Conservation (phyloP, 2,797 vertebrate species). For the Thripadectes ignobilis region DNA sequence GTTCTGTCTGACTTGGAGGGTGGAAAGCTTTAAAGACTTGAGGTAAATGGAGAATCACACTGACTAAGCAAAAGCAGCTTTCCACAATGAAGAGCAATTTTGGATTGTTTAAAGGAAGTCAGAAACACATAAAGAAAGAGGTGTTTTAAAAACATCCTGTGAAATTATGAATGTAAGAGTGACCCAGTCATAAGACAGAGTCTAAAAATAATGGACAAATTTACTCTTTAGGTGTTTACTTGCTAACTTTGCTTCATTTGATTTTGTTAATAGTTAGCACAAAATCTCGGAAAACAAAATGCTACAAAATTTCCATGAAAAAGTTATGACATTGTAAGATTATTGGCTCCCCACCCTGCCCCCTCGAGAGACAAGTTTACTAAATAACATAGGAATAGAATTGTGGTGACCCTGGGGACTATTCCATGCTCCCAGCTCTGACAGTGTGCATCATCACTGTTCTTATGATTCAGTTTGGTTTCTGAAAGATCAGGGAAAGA, state of each 20-base stretch:
- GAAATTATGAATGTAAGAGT: not conserved
- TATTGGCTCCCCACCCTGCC: no score
- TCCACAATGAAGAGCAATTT: not conserved
- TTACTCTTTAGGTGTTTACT: not conserved
- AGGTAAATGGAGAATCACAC: not conserved
- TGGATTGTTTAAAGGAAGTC: not conserved
- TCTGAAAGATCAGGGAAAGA: not conserved
- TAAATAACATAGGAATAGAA: not conserved
- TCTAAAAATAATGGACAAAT: not conserved
- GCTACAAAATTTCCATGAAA: not conserved
- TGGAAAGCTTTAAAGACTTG: not conserved
- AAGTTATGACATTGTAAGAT: not conserved
- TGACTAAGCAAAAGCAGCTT: not conserved
- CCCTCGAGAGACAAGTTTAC: not conserved
- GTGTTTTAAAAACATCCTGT: rapidly evolving
- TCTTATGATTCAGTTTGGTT: not conserved
- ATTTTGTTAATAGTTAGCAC: not conserved
- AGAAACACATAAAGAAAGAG: not conserved
- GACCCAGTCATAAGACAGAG: not conserved
- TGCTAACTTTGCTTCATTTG: not conserved
- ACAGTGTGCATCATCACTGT: not conserved
- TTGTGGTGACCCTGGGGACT: not conserved
- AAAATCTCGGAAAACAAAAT: not conserved
- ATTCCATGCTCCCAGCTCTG: not conserved
- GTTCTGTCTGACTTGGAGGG: not conserved